These are phyloP conservation scores for Eulemur albifrons DNA, from an alignment of 2,797 vertebrate genomes.

Conservation along the genomic window DNA sequence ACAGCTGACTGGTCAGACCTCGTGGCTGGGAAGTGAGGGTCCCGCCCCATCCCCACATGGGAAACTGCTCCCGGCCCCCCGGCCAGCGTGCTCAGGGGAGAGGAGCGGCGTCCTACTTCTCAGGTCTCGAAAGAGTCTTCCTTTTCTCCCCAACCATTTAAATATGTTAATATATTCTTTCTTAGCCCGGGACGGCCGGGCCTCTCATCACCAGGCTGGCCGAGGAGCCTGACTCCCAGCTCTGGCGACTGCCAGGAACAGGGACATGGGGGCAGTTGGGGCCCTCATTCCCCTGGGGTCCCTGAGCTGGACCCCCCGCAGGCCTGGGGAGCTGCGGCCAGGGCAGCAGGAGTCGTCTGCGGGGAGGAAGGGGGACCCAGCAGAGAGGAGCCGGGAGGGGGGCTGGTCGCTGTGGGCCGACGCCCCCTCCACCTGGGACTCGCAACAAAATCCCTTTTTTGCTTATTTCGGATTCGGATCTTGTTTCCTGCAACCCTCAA, in stretches of 20 bases:
- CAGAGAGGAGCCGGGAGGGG: rapidly evolving
- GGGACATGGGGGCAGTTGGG: rapidly evolving
- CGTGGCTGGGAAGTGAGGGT: background rate
- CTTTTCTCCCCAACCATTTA: background rate
- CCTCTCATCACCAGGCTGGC: rapidly evolving
- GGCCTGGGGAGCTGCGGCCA: background rate
- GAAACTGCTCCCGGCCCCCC: rapidly evolving
- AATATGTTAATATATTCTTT: background rate
- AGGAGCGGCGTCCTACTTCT: rapidly evolving
- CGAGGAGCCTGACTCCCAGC: no score
- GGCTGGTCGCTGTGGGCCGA: rapidly evolving
- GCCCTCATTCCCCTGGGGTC: background rate
- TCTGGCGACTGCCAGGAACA: no score
- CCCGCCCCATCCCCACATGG: rapidly evolving
- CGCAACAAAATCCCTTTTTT: background rate
- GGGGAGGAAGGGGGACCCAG: background rate
- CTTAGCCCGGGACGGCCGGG: background rate
- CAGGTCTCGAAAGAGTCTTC: rapidly evolving
- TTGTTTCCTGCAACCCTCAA: background rate
- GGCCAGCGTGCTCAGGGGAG: rapidly evolving
- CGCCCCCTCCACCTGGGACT: background rate
- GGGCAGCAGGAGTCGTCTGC: background rate
- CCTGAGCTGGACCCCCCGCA: rapidly evolving
- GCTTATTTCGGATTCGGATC: background rate
- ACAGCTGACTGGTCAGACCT: rapidly evolving